Conservation (phyloP, 2,797 vertebrate genomes). For the Amazona finschi region DNA sequence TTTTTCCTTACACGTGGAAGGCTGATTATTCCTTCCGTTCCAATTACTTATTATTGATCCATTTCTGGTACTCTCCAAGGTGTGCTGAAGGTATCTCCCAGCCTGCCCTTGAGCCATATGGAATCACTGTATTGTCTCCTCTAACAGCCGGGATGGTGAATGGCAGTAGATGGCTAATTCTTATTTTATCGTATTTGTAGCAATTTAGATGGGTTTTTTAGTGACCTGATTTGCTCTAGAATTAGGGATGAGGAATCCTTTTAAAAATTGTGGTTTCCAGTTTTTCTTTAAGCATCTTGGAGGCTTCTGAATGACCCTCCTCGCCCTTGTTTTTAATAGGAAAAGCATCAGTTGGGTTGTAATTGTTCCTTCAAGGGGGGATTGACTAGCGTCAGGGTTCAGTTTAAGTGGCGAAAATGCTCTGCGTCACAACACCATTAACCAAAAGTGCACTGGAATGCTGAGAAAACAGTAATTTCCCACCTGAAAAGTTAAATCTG, state of each 20-base stretch:
- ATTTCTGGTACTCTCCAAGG: background rate
- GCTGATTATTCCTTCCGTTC: background rate
- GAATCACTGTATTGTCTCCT: background rate
- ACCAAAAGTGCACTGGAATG: background rate
- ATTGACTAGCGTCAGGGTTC: background rate
- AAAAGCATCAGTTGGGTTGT: background rate
- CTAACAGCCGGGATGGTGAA: background rate
- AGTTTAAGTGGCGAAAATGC: background rate
- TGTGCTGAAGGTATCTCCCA: slow-evolving; percentile 11
- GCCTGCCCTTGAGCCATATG: background rate
- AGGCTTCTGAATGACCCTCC: background rate
- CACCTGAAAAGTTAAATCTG: background rate
- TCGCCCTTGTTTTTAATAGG: background rate
- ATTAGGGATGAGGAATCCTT: background rate
- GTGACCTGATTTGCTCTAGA: background rate
- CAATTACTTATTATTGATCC: slow-evolving; percentile 31
- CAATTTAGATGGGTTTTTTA: background rate
- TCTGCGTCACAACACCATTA: background rate
- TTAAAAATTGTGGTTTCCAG: background rate
- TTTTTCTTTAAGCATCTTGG: background rate
- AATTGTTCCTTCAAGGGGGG: background rate
- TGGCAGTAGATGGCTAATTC: background rate
- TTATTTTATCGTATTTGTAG: background rate
- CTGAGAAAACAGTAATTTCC: background rate
- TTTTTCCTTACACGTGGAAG: background rate